Evolutionary conservation across 2,888 invertebrate species (phyloP), one percentile per base, ranked within the genome.

Genomic region (Actias luna): DNA sequence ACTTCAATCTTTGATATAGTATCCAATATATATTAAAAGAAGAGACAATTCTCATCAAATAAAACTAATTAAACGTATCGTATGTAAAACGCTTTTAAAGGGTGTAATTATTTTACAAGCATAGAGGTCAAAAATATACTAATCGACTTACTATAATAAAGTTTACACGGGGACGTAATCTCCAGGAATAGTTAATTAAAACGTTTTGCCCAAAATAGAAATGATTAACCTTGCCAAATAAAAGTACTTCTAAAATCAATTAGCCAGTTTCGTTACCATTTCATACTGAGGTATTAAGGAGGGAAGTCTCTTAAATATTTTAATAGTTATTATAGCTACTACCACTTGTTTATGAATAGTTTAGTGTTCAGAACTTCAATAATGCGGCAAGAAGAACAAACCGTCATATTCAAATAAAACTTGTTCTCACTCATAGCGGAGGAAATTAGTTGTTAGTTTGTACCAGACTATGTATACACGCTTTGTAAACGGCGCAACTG

Each of bases 371-470:
- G 5, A 55, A 55, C 29, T 55, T n/a, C 16, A 60, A 60, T 60
- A 60, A 33, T 46, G 42, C 29, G 31, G 25, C 46, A 36, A 36
- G 50, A 14, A 35, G 52, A 59, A 39, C 39, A 39, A 59, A 59
- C 59, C 29, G 27, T 25, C 25, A 42, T 25, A 31, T 33, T 59
- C 18, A 29, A 36, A 63, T 59, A 63, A 63, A 63, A 63, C 62
- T 36, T 36, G 61, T 61, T 35, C 57, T 39, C 46, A 25, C 22
- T 46, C 36, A 58, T 52, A 50, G 59, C 52, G 7, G 39, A 59
- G 52, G 62, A 59, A 63, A 63, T 63, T 59, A 59, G 52, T 63
- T 59, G 52, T 58, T 62, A 35, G 57, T 46, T 59, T 62, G 62
- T 61, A 57, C 61, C 29, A 39, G 59, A 52, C 31, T 52, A 27